Base-by-base conservation (phyloP, 2,113 vertebrate species). In the Kobus ellipsiprymnus region DNA sequence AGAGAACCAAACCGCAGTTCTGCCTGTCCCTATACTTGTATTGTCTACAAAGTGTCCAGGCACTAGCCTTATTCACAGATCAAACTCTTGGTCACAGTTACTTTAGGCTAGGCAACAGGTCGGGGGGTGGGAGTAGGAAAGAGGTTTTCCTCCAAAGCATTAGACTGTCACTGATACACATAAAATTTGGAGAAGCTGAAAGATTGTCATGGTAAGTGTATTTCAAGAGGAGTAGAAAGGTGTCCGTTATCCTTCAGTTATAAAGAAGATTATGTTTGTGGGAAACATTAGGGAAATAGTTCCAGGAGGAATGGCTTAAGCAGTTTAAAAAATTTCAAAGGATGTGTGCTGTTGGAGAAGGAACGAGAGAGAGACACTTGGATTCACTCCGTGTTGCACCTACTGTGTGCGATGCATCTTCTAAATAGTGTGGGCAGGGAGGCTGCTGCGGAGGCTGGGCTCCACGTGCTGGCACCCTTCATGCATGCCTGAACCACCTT, bases 181-280 rank as follows among this genome's bases (percentile, higher is more conserved):
- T 62, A 30, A 21, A 5, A 3, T 14, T 17, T 54, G 19, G 81
- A n/a, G 81, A 80, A 4, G 59, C 77, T 3, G 30, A 17, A 33
- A 25, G 21, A 7, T 40, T 8, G 29, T 2, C 15, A 36, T 1
- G 30, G 1, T 15, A 29, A 11, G 30, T 16, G 0, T 27, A 1
- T 30, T 3, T 30, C 62, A 19, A 55, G 90, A 36, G 29, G 2
- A 21, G 17, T 23, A 16, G 33, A 25, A 40, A 7, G 6, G 89
- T 8, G 21, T 64, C 48, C 54, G 4, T 44, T 15, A 3, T 13
- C 23, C 36, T 81, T 44, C 17, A 48, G 57, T 30, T 36, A n/a
- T 2, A 3, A 23, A 33, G 44, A 84, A 4, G 13, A 17, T 30
- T 11, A 1, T 11, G 23, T 46, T 85, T 19, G 11, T 30, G 59